These are phyloP conservation scores for Drosophila flavopinicola DNA, from an alignment of 2,888 invertebrate genomes.

Conservation along the genomic window DNA sequence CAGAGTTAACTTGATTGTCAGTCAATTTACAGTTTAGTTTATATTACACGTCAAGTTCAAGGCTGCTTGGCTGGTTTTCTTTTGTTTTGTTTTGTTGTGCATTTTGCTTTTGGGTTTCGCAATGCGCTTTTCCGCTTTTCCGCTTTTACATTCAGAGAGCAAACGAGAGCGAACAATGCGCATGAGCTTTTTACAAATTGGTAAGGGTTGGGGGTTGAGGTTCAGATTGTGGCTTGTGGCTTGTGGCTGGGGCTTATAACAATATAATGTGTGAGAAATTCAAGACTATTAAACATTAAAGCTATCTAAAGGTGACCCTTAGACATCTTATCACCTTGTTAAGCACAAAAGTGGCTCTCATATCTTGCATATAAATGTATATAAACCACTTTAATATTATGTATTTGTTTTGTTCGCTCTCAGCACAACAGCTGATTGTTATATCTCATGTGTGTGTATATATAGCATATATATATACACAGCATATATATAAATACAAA, in stretches of 20 bases:
- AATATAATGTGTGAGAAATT: not conserved
- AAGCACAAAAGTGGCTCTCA: not conserved
- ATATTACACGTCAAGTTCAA: slow-evolving; percentile 61
- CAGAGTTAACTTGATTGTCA: slow-evolving; percentile 9
- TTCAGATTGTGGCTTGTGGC: not conserved
- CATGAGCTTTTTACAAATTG: slow-evolving; percentile 17
- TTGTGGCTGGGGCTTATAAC: not conserved
- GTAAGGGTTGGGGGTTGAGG: not conserved
- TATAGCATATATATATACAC: not conserved
- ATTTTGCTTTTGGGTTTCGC: slow-evolving; percentile 27
- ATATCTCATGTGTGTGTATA: not conserved
- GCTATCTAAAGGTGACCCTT: not conserved
- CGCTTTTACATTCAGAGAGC: slow-evolving; percentile 25
- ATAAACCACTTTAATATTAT: not conserved
- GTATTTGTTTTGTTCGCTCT: not conserved
- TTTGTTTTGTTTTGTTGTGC: slow-evolving; percentile 10
- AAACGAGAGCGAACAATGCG: slow-evolving; percentile 29
- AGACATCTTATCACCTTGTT: slow-evolving; percentile 3
- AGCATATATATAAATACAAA: not conserved
- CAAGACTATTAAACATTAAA: not conserved
- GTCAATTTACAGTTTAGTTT: slow-evolving; percentile 12
- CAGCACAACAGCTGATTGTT: slow-evolving; percentile 17
- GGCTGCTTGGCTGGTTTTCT: slow-evolving; percentile 18
- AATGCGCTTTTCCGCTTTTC: slow-evolving; percentile 11
- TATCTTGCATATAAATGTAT: slow-evolving; percentile 12